A percentile compares a stretch with the other conserved stretches of the same genome.
These are phyloP conservation scores for Oreochromis spilurus DNA, from an alignment of 2,113 vertebrate genomes.

Conservation along the genomic window DNA sequence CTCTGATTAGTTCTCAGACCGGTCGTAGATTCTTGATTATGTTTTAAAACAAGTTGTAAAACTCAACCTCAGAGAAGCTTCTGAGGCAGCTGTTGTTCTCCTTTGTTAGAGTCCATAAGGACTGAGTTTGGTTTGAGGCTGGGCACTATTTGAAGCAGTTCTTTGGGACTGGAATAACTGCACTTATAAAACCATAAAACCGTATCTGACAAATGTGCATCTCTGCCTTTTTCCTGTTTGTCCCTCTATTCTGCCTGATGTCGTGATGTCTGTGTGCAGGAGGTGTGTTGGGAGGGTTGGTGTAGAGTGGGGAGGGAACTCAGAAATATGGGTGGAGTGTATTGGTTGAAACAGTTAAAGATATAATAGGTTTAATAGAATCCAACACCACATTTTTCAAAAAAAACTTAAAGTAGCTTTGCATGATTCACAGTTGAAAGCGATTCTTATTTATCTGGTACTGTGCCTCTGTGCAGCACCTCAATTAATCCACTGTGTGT, in stretches of 20 bases:
- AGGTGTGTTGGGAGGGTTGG: conserved; percentile 61
- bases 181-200: background rate
- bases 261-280: conserved; percentile 68
- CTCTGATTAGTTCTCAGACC: background rate
- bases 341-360: background rate
- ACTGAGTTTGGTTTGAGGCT: conserved; percentile 35
- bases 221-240: conserved; percentile 59
- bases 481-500: background rate
- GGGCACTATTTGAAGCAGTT: background rate
- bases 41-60: background rate
- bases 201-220: conserved; percentile 32
- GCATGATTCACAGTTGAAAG: background rate
- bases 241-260: conserved; percentile 56
- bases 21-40: background rate
- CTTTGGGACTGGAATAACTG: background rate
- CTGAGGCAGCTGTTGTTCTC: background rate
- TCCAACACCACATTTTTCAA: background rate
- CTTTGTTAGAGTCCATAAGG: conserved; percentile 21
- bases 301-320: background rate
- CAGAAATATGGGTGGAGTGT: background rate
- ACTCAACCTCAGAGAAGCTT: background rate
- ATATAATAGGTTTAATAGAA: background rate
- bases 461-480: background rate
- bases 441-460: background rate
- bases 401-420: background rate